Evolutionary conservation across 1,140 invertebrate species (phyloP).

Genomic region (Drosophila ohnishii): DNA sequence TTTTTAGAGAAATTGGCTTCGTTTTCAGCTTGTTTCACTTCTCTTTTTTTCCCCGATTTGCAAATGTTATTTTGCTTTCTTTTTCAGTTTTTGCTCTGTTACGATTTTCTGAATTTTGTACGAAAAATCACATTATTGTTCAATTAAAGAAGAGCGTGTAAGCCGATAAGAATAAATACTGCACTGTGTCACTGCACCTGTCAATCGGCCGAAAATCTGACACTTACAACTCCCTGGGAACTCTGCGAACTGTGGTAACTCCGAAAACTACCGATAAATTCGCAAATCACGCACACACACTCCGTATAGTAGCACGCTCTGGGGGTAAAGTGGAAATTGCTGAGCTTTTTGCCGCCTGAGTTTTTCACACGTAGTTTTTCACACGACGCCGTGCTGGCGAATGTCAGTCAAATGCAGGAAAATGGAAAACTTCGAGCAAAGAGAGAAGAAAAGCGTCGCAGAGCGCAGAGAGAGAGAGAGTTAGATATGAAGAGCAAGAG

Average conservation of each 20-base stretch:
- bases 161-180: slow-evolving; percentile 15
- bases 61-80: not conserved
- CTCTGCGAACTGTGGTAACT: slow-evolving; percentile 15
- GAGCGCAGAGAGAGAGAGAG: slow-evolving; percentile 12
- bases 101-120: slow-evolving; percentile 27
- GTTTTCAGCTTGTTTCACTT: slow-evolving; percentile 12
- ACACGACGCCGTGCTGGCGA: slow-evolving; percentile 71
- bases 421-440: slow-evolving; percentile 66
- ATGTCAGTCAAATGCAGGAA: slow-evolving; percentile 74
- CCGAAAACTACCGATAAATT: slow-evolving; percentile 37
- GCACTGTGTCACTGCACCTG: slow-evolving; percentile 32
- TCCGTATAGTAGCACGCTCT: slow-evolving; percentile 18
- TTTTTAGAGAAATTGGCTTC: slow-evolving; percentile 4
- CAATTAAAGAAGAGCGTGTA: not conserved
- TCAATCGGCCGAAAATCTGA: slow-evolving; percentile 15
- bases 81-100: slow-evolving; percentile 4
- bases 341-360: slow-evolving; percentile 41
- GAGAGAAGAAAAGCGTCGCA: slow-evolving; percentile 11
- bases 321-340: slow-evolving; percentile 39
- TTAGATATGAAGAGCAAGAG: not conserved
- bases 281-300: slow-evolving; percentile 31
- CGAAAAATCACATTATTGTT: slow-evolving; percentile 31
- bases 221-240: slow-evolving; percentile 30
- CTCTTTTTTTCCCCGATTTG: not conserved
- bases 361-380: slow-evolving; percentile 57